A percentile compares a stretch with the other conserved stretches of the same genome.
Conservation (phyloP, 2,797 vertebrate genomes). For the Synaphobranchus kaupii region DNA sequence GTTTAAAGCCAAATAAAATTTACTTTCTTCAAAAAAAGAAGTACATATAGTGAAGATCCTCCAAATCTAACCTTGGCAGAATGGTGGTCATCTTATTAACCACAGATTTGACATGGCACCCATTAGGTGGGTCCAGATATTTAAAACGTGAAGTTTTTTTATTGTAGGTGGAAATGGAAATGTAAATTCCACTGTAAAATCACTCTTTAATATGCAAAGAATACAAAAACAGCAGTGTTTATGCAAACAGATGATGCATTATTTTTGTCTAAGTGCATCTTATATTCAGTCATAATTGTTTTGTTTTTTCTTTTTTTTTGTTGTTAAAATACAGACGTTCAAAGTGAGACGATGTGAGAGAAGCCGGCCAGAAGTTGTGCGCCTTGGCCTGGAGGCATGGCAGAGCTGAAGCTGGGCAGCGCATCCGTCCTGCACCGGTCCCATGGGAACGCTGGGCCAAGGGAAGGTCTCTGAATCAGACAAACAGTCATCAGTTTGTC, state of each 20-base stretch:
- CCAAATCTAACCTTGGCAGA: background rate
- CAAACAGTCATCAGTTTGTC: slow-evolving; percentile 21
- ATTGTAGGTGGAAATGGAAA: background rate
- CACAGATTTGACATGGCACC: background rate
- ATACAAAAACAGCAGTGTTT: background rate
- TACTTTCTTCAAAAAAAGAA: background rate
- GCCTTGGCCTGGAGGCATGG: background rate
- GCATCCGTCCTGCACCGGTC: background rate
- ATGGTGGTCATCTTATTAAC: background rate
- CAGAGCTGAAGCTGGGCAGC: background rate
- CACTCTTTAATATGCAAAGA: background rate
- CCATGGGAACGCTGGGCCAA: background rate
- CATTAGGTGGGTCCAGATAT: background rate
- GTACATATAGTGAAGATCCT: background rate
- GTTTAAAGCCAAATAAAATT: background rate
- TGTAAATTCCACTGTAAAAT: background rate
- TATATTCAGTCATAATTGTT: background rate
- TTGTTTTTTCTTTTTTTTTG: background rate
- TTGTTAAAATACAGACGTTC: background rate
- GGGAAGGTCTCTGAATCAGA: slow-evolving; percentile 11
- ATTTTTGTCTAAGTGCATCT: slow-evolving; percentile 5
- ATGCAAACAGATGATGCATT: background rate
- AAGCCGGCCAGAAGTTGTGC: background rate
- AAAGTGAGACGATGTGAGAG: background rate
- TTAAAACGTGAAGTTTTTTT: background rate